Percentiles rank a stretch among this genome's conserved stretches.
These are phyloP conservation scores for Brachionichthys hirsutus DNA, from an alignment of 2,113 vertebrate genomes.

Conservation along the genomic window DNA sequence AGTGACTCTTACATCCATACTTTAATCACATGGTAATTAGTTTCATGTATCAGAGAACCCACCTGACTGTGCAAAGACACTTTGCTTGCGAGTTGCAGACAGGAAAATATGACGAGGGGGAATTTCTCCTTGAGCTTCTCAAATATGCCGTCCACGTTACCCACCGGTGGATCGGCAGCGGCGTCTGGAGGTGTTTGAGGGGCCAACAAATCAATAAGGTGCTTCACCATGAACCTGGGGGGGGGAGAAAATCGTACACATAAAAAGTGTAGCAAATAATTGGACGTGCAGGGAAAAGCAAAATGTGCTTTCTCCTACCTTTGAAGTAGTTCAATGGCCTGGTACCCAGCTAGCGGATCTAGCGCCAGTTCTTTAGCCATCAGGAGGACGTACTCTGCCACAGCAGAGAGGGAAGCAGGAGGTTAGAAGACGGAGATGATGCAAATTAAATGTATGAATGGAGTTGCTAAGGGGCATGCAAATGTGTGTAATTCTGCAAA, in stretches of 20 bases:
- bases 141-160: slow-evolving; percentile 67
- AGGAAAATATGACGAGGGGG: slow-evolving; percentile 82
- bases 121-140: slow-evolving; percentile 76
- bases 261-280: background rate
- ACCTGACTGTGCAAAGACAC: slow-evolving; percentile 84
- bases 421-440: background rate
- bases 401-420: background rate
- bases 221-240: slow-evolving; percentile 87
- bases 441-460: background rate
- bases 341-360: slow-evolving; percentile 69
- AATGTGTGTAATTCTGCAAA: background rate
- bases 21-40: background rate
- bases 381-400: slow-evolving; percentile 69
- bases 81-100: slow-evolving; percentile 92
- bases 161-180: slow-evolving; percentile 6
- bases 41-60: slow-evolving; percentile 38
- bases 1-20: background rate
- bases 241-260: slow-evolving; percentile 17
- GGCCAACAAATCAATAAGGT: slow-evolving; percentile 73
- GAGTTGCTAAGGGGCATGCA: background rate
- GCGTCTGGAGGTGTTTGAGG: slow-evolving; percentile 12
- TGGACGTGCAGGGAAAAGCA: background rate
- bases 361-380: slow-evolving; percentile 68
- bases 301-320: slow-evolving; percentile 50
- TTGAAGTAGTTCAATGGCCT: slow-evolving; percentile 75